Conservation (phyloP, 35 echinoderm and acorn worm species). For the Lytechinus variegatus region DNA sequence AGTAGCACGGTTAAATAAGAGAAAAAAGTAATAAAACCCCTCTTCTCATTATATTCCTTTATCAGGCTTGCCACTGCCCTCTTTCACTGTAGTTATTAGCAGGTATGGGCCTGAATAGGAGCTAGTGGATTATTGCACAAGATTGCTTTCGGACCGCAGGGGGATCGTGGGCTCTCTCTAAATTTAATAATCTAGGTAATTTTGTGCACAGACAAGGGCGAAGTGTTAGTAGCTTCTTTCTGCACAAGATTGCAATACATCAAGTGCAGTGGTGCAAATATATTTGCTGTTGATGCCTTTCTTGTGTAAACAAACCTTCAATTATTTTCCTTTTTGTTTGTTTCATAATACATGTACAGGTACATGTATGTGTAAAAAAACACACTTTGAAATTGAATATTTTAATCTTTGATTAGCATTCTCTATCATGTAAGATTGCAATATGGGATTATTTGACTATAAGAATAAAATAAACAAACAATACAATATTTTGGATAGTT, state of each 20-base stretch:
- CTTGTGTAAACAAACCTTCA: neutral
- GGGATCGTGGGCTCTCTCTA: conserved; percentile 33
- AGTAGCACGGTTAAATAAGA: neutral
- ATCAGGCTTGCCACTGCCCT: neutral
- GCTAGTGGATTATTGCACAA: neutral
- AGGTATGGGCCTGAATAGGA: conserved; percentile 29
- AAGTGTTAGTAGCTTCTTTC: conserved; percentile 27
- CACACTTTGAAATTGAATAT: too few relatives aligned
- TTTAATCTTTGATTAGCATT: too few relatives aligned
- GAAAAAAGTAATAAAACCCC: neutral
- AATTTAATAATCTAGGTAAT: conserved; percentile 46
- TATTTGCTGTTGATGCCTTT: neutral
- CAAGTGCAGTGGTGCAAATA: neutral
- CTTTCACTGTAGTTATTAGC: conserved; percentile 4
- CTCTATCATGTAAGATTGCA: too few relatives aligned
- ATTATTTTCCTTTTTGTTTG: neutral
- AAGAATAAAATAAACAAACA: too few relatives aligned
- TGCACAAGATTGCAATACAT: neutral
- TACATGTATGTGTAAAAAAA: too few relatives aligned
- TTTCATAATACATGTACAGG: too few relatives aligned
- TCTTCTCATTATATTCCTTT: conserved; percentile 23
- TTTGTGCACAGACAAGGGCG: conserved; percentile 42
- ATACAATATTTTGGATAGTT: too few relatives aligned
- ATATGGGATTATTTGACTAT: too few relatives aligned
- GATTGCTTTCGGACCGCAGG: conserved; percentile 14